Evolutionary conservation across 2,888 invertebrate species (phyloP).

Genomic region (Tupiocoris notatus): DNA sequence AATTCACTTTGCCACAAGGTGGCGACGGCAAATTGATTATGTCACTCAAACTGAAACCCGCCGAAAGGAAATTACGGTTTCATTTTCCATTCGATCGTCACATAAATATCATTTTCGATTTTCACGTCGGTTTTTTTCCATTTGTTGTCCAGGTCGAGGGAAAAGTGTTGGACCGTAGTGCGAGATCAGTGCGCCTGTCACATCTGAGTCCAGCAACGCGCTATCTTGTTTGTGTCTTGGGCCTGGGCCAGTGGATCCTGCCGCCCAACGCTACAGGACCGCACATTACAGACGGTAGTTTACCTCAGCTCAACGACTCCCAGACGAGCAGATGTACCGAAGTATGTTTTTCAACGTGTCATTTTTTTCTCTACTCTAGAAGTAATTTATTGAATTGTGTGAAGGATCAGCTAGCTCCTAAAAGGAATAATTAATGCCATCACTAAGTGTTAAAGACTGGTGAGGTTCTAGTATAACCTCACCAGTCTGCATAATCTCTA

Average conservation of each 20-base stretch:
- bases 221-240: conserved; percentile 83
- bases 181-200: conserved; percentile 71
- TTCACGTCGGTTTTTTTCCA: background rate
- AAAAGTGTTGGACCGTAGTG: conserved; percentile 69
- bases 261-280: conserved; percentile 52
- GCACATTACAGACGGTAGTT: conserved; percentile 26
- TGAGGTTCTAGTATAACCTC: too few species aligned
- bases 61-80: background rate
- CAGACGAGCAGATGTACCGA: conserved; percentile 57
- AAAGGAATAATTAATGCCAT: too few species aligned
- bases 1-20: background rate
- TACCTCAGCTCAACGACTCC: conserved; percentile 52
- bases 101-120: background rate
- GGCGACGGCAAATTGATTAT: background rate
- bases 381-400: too few species aligned
- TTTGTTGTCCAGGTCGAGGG: conserved; percentile 69
- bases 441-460: too few species aligned
- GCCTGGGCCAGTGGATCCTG: conserved; percentile 69
- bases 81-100: background rate
- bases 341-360: conserved; percentile 36
- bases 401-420: too few species aligned
- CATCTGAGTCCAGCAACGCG: conserved; percentile 75
- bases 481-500: too few species aligned
- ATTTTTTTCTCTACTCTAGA: too few species aligned
- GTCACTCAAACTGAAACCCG: background rate